Conservation (phyloP, 2,113 vertebrate genomes). For the Dryoscopus gambensis region DNA sequence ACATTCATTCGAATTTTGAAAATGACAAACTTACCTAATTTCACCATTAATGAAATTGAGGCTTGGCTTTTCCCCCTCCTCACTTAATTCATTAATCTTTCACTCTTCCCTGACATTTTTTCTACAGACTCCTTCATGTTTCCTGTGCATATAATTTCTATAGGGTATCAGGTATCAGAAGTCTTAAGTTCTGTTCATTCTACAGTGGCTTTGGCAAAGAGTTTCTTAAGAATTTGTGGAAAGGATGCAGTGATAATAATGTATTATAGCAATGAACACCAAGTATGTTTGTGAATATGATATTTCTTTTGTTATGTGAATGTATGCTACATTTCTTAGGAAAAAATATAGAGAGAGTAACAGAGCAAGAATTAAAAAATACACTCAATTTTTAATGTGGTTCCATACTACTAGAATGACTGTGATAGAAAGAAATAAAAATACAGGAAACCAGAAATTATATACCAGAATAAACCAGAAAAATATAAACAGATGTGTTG, state of each 20-base stretch:
- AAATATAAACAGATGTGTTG: not conserved
- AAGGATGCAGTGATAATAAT: not conserved
- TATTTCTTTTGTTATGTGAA: not conserved
- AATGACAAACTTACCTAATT: not conserved
- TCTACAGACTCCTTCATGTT: not conserved
- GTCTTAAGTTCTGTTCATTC: not conserved
- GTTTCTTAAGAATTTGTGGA: not conserved
- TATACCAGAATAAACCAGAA: not conserved
- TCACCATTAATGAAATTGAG: not conserved
- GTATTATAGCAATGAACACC: not conserved
- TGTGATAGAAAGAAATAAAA: not conserved
- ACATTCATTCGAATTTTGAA: not conserved
- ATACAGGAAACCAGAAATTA: not conserved
- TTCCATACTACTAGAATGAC: not conserved
- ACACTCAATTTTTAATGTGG: not conserved
- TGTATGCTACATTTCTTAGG: not conserved
- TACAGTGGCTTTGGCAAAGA: not conserved
- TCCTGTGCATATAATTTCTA: not conserved
- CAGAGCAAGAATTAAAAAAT: not conserved
- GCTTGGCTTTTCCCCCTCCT: not conserved
- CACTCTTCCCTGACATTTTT: not conserved
- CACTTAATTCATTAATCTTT: not conserved
- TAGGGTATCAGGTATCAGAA: not conserved
- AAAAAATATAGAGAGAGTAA: not conserved
- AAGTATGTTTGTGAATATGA: not conserved